Percentiles rank a stretch among this genome's conserved stretches.
Evolutionary conservation across 2,113 vertebrate genomes (phyloP).

Genomic region (Phaethon lepturus): DNA sequence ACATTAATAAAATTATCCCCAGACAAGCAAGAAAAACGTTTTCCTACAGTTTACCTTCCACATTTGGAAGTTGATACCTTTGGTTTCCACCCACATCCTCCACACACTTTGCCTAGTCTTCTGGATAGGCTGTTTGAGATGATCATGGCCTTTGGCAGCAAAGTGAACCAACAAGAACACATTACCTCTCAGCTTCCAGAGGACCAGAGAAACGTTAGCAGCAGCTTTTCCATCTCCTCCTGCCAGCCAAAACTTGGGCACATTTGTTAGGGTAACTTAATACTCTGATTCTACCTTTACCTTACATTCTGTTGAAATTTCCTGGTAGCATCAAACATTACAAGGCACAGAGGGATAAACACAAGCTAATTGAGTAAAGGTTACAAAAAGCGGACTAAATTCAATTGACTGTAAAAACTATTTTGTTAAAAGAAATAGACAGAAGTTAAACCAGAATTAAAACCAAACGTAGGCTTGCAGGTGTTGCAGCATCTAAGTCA

Average conservation of each 20-base stretch:
- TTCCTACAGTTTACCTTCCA: not conserved
- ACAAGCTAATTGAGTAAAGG: not conserved
- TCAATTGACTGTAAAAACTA: not conserved
- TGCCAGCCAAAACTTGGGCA: not conserved
- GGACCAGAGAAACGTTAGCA: not conserved
- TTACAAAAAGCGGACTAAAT: not conserved
- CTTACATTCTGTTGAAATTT: not conserved
- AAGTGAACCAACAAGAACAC: not conserved
- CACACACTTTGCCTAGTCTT: not conserved
- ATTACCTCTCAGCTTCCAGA: not conserved
- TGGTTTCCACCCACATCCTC: not conserved
- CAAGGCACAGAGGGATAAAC: not conserved
- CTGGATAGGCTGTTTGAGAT: not conserved
- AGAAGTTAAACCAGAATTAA: not conserved
- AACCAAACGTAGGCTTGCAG: not conserved
- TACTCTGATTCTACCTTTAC: not conserved
- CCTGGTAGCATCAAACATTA: not conserved
- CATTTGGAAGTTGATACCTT: not conserved
- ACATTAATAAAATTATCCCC: not conserved
- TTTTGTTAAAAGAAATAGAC: not conserved
- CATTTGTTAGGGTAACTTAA: not conserved
- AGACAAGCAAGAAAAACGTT: not conserved
- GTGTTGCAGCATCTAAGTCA: not conserved
- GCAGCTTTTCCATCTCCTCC: not conserved
- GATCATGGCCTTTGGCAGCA: rapidly evolving